Base-by-base conservation (phyloP, 2,113 vertebrate genomes). In the Pedionomus torquatus region DNA sequence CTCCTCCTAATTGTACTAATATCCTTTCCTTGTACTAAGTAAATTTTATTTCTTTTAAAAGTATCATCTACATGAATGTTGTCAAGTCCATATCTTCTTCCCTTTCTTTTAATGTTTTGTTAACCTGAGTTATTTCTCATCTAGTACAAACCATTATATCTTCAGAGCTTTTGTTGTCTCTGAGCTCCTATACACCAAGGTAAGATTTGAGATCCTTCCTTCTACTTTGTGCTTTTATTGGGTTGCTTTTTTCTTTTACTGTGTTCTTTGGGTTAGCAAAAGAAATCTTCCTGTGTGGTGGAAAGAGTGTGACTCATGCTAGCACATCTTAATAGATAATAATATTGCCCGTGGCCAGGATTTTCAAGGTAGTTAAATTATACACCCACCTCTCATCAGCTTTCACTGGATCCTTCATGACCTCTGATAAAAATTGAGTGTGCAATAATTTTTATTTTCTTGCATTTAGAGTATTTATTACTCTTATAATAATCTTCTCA, bases 401-500 rank as follows among this genome's bases (percentile, higher is more conserved):
- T 76, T 87, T 31, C 51, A 24, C 26, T 33, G 63, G 61, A 51
- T 75, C 35, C n/a, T 88, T 80, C 48, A 26, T 61, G 80, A 87
- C 44, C 83, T 95, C 89, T 91, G 66, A 69, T 39, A 49, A 86
- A 88, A 90, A 81, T 30, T 49, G 28, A 77, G 26, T 30, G n/a
- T 55, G 37, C 78, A 70, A 83, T 86, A 80, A n/a, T 70, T 83
- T 93, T 92, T 76, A 55, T 80, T 95, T 88, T 74, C 83, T 71
- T 92, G 52, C 58, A 58, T 90, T 87, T 80, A 35, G 5, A 44
- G 10, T 51, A 16, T 23, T 13, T 25, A 4, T 90, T 66, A 10
- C 5, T 90, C 26, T 66, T 16, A 30, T 12, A 43, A 74, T 6
- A 70, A 5, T 23, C 31, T 35, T 6, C 2, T 10, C 6, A 14